Conservation (phyloP, 2,888 invertebrate genomes). For the Sphaeridia pumilis region DNA sequence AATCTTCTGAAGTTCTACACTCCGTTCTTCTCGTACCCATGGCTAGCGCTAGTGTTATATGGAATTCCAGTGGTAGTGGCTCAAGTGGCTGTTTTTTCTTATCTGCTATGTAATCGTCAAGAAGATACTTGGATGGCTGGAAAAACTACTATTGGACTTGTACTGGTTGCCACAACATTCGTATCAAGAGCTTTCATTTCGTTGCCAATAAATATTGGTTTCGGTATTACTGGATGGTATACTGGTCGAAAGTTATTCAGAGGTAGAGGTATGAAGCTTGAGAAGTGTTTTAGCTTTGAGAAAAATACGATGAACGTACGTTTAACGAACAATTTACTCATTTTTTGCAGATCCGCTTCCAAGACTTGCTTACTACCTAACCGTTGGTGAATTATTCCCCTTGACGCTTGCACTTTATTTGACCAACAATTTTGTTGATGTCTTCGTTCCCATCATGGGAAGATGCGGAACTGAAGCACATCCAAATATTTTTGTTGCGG, state of each 20-base stretch:
- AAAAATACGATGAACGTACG: not conserved
- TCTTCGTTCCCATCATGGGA: conserved; percentile 34
- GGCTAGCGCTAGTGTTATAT: conserved; percentile 25
- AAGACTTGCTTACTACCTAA: conserved; percentile 20
- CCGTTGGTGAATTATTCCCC: conserved; percentile 30
- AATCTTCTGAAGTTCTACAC: conserved; percentile 26
- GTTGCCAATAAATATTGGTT: conserved; percentile 24
- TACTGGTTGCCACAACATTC: conserved; percentile 24
- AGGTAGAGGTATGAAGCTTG: conserved; percentile 16
- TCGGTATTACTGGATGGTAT: conserved; percentile 26
- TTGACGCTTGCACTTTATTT: conserved; percentile 20
- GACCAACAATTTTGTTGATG: conserved; percentile 23
- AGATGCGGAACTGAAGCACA: conserved; percentile 28
- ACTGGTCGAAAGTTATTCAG: conserved; percentile 20
- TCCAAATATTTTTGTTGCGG: conserved; percentile 30
- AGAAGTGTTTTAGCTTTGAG: not conserved
- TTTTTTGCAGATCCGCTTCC: conserved; percentile 13
- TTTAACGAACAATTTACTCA: not conserved
- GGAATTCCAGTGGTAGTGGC: conserved; percentile 30
- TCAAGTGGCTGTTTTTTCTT: conserved; percentile 23
- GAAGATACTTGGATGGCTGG: conserved; percentile 28
- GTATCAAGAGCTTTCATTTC: conserved; percentile 27
- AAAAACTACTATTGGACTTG: conserved; percentile 25
- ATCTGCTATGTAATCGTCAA: conserved; percentile 19
- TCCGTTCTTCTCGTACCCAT: conserved; percentile 32